phyloP scores from a whole-genome alignment of 2,888 invertebrate genomes.

The Kuschelorhynchus macadamiae region DNA sequence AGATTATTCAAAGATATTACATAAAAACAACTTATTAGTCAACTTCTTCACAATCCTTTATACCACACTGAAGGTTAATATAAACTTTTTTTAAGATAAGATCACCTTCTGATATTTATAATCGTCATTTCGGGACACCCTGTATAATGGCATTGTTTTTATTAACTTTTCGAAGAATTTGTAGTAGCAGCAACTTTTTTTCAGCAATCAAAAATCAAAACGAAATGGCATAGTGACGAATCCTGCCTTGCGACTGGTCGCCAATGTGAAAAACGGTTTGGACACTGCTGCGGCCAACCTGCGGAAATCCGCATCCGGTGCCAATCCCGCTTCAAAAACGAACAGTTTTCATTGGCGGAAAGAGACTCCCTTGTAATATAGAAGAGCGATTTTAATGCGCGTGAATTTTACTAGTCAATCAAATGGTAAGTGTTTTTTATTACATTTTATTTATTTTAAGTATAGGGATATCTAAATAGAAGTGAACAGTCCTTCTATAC shows the following conservation, averaged over 20 bases:
- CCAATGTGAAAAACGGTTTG: constrained; percentile 81
- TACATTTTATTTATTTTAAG: constrained; percentile 55
- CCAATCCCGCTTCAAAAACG: constrained; percentile 75
- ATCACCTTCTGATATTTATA: too few relatives aligned
- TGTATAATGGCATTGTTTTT: too few relatives aligned
- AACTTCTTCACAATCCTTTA: too few relatives aligned
- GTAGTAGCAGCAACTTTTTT: too few relatives aligned
- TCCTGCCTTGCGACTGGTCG: constrained; percentile 87
- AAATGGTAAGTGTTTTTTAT: constrained; percentile 55
- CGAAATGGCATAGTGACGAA: constrained; percentile 90
- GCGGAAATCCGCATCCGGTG: constrained; percentile 74
- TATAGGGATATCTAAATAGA: constrained; percentile 51
- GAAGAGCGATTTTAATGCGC: constrained; percentile 31
- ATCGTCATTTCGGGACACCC: too few relatives aligned
- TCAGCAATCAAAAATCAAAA: constrained; percentile 74
- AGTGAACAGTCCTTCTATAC: constrained; percentile 60
- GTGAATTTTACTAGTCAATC: constrained; percentile 60
- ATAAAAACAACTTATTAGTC: too few relatives aligned
- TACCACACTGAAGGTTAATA: too few relatives aligned
- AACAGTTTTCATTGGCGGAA: constrained; percentile 90
- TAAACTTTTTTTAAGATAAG: too few relatives aligned
- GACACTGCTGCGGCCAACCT: constrained; percentile 77
- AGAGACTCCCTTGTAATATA: constrained; percentile 79
- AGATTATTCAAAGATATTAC: too few relatives aligned
- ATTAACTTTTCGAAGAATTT: too few relatives aligned